phyloP scores from a whole-genome alignment of 1,140 invertebrate species.

The Meloidogyne hapla region DNA sequence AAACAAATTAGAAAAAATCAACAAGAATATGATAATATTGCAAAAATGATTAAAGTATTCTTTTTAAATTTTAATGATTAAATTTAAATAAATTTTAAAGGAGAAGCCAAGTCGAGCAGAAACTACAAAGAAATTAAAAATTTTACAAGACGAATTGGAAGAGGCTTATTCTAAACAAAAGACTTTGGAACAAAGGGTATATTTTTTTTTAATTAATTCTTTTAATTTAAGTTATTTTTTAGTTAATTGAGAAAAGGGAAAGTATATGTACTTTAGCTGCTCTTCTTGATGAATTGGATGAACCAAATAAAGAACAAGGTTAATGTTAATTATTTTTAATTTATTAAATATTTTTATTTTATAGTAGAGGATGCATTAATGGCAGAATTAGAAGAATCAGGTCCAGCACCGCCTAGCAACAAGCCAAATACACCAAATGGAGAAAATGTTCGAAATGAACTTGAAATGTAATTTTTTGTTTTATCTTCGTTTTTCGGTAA shows the following conservation, averaged over 20 bases:
- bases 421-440: background rate
- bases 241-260: slow-evolving; percentile 32
- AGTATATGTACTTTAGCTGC: slow-evolving; percentile 31
- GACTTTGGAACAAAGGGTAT: slow-evolving; percentile 37
- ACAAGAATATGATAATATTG: slow-evolving; percentile 48
- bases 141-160: slow-evolving; percentile 39
- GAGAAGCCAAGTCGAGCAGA: slow-evolving; percentile 45
- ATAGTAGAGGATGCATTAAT: background rate
- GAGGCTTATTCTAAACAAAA: slow-evolving; percentile 44
- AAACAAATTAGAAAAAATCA: slow-evolving; percentile 47
- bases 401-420: background rate
- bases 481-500: background rate
- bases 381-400: background rate
- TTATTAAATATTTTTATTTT: background rate
- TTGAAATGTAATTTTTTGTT: background rate
- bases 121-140: slow-evolving; percentile 20
- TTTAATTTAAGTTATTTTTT: background rate
- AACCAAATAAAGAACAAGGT: slow-evolving; percentile 18
- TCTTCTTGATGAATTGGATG: slow-evolving; percentile 35
- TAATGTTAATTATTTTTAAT: too few relatives aligned
- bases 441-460: background rate
- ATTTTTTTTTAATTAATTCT: slow-evolving; percentile 13
- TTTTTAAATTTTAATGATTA: background rate
- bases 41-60: slow-evolving; percentile 37
- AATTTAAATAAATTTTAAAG: slow-evolving; percentile 21